A percentile compares a stretch with the other conserved stretches of the same genome.
phyloP scores from a whole-genome alignment of 2,797 vertebrate species.

The Macrochelys suwanniensis region DNA sequence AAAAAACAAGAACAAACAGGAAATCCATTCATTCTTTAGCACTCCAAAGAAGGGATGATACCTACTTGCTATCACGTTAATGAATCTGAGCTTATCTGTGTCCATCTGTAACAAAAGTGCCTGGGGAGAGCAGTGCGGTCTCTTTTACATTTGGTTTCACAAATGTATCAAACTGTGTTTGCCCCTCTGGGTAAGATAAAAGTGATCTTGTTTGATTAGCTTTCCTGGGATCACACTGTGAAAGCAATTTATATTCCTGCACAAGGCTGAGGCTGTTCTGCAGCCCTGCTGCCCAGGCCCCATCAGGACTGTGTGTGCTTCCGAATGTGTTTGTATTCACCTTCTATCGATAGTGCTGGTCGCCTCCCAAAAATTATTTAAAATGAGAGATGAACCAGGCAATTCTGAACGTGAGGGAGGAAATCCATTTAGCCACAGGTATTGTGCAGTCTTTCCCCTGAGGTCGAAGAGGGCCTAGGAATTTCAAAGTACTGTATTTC shows the following conservation, averaged over 20 bases:
- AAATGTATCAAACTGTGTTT: neutral
- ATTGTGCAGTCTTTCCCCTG: neutral
- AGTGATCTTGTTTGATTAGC: neutral
- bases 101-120: neutral
- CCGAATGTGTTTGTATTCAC: neutral
- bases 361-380: conserved; percentile 10
- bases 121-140: neutral
- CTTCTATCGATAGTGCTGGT: neutral
- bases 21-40: conserved; percentile 1
- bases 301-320: neutral
- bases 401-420: neutral
- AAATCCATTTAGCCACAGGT: neutral
- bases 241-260: neutral
- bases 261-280: neutral
- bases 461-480: neutral
- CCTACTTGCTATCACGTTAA: neutral
- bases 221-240: neutral
- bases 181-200: neutral
- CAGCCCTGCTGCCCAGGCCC: neutral
- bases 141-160: neutral
- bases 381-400: neutral
- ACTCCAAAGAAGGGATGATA: neutral
- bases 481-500: neutral
- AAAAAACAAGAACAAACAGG: neutral
- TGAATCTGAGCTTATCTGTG: neutral